Conservation (phyloP, 2,888 invertebrate genomes). For the Habroteleia sp. region DNA sequence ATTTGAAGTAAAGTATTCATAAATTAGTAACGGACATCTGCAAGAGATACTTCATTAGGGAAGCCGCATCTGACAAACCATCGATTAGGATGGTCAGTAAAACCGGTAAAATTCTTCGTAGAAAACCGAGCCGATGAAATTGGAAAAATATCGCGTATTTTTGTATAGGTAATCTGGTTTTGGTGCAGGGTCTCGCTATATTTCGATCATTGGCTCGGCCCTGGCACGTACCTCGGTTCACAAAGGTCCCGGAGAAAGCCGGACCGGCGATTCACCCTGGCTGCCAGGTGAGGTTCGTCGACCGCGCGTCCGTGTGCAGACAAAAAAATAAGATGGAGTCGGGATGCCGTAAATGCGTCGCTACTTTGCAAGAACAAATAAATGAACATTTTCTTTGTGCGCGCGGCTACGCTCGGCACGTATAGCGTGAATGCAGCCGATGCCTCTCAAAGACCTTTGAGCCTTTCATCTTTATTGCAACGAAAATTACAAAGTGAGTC, state of each 20-base stretch:
- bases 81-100: background rate
- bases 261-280: conserved; percentile 60
- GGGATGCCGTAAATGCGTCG: conserved; percentile 48
- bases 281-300: conserved; percentile 69
- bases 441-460: conserved; percentile 42
- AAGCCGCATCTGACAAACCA: conserved; percentile 7
- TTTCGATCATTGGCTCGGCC: conserved; percentile 56
- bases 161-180: background rate
- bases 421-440: conserved; percentile 36
- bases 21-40: too few relatives aligned
- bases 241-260: conserved; percentile 68
- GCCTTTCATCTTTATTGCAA: conserved; percentile 48
- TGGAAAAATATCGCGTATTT: conserved; percentile 7
- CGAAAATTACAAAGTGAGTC: conserved; percentile 39
- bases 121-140: conserved; percentile 2
- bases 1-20: too few relatives aligned
- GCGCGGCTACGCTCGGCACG: conserved; percentile 24
- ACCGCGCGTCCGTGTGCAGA: conserved; percentile 58
- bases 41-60: too few relatives aligned
- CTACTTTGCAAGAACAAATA: conserved; percentile 60
- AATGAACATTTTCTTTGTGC: conserved; percentile 55
- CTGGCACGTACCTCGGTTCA: conserved; percentile 64
- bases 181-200: conserved; percentile 30
- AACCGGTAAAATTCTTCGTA: background rate
- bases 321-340: conserved; percentile 49